phyloP scores from a whole-genome alignment of 2,113 vertebrate species.

The Henicopernis longicauda region DNA sequence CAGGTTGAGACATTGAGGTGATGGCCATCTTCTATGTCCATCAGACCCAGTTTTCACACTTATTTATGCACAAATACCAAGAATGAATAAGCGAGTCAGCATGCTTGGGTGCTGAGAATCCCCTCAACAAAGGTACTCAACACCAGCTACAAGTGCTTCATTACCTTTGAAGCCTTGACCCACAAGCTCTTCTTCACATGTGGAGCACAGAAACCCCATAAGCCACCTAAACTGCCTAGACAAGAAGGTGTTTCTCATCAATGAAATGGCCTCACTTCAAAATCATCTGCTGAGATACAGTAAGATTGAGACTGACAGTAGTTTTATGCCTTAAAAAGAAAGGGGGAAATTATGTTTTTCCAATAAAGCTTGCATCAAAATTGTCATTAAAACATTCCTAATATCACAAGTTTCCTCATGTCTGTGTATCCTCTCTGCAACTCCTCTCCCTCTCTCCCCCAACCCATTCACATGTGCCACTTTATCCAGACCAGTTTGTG shows the following conservation, averaged over 20 bases:
- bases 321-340: neutral
- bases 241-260: neutral
- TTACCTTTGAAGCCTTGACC: neutral
- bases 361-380: neutral
- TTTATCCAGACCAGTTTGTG: neutral
- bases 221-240: neutral
- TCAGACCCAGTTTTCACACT: neutral
- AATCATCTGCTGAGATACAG: neutral
- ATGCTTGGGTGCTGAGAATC: neutral
- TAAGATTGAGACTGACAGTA: neutral
- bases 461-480: accelerated
- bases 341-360: accelerated
- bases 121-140: neutral
- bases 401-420: neutral
- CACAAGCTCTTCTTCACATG: neutral
- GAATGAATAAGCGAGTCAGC: neutral
- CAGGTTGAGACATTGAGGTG: neutral
- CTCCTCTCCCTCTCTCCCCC: neutral
- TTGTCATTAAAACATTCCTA: neutral
- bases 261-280: neutral
- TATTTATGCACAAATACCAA: neutral
- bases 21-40: neutral
- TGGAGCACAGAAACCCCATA: neutral
- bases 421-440: neutral
- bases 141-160: neutral